phyloP scores from a whole-genome alignment of 2,888 invertebrate genomes.

The Philopedon plagiatum region DNA sequence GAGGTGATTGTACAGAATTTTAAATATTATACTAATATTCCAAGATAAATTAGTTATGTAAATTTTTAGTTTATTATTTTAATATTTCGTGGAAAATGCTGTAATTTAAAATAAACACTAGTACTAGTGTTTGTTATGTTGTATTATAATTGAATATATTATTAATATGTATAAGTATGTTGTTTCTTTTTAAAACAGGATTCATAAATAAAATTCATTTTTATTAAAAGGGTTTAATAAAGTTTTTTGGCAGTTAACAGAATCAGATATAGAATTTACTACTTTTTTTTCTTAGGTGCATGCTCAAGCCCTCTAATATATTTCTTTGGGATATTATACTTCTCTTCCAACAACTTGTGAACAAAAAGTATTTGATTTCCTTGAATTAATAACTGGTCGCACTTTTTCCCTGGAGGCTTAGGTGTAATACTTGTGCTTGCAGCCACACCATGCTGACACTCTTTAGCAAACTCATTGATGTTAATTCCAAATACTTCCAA shows the following conservation, averaged over 20 bases:
- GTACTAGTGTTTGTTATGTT: conserved; percentile 37
- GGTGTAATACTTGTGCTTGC: conserved; percentile 86
- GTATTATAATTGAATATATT: conserved; percentile 51
- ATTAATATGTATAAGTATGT: conserved; percentile 42
- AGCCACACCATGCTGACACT: conserved; percentile 88
- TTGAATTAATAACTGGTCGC: conserved; percentile 87
- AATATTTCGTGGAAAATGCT: conserved; percentile 41
- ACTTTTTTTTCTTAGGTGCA: conserved; percentile 79
- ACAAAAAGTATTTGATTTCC: conserved; percentile 85
- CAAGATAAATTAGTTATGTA: conserved; percentile 49
- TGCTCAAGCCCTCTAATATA: conserved; percentile 83
- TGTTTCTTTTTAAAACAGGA: neutral
- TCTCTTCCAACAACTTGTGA: conserved; percentile 71
- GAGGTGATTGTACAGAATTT: conserved; percentile 69
- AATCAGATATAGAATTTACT: conserved; percentile 46
- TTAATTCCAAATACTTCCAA: conserved; percentile 90
- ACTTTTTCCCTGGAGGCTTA: conserved; percentile 79
- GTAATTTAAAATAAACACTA: conserved; percentile 43
- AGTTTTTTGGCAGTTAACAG: neutral
- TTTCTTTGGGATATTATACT: conserved; percentile 83
- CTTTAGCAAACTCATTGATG: conserved; percentile 82
- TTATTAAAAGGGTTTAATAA: neutral
- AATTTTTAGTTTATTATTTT: conserved; percentile 49
- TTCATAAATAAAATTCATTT: neutral
- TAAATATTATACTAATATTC: conserved; percentile 51